phyloP scores from a whole-genome alignment of 2,797 vertebrate genomes.

The Phyllotis vaccarum region DNA sequence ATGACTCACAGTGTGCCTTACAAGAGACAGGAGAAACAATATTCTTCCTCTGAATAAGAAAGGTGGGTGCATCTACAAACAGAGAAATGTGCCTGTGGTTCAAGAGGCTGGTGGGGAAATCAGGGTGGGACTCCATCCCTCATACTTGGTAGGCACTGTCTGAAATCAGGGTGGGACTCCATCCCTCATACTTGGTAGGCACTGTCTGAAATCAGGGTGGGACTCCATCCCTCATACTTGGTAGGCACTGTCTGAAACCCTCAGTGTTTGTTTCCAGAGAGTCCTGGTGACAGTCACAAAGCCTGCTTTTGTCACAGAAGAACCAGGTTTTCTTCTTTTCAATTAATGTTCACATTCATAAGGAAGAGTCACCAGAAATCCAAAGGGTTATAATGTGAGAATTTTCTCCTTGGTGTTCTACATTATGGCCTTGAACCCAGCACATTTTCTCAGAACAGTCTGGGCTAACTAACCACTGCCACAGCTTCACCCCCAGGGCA shows the following conservation, averaged over 20 bases:
- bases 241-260: background rate
- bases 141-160: too few relatives aligned
- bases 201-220: too few relatives aligned
- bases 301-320: background rate
- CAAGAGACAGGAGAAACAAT: background rate
- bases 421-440: background rate
- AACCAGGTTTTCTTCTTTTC: background rate
- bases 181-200: too few relatives aligned
- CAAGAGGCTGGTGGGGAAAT: background rate
- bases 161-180: too few relatives aligned
- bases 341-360: background rate
- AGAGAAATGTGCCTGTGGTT: background rate
- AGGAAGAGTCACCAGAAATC: background rate
- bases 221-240: background rate
- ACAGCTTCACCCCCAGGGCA: background rate
- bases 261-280: background rate
- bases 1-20: background rate
- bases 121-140: background rate
- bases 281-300: background rate
- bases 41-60: background rate
- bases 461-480: background rate
- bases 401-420: background rate
- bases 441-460: background rate
- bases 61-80: background rate
- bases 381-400: background rate